These are phyloP conservation scores for Coleophora deauratella DNA, from an alignment of 2,888 invertebrate genomes.

Conservation along the genomic window DNA sequence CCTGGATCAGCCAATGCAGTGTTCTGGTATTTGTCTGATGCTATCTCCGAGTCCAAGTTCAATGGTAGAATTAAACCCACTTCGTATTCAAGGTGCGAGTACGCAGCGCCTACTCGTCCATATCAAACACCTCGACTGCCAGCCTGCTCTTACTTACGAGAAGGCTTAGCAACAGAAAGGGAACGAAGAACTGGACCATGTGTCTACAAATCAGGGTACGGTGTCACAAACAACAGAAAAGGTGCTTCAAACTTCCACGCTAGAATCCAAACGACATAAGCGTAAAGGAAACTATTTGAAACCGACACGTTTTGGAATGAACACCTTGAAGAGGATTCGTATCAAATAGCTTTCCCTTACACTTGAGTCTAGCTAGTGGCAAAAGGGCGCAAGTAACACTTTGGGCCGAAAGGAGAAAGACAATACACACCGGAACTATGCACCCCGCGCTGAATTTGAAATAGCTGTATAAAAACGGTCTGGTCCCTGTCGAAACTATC, in stretches of 20 bases:
- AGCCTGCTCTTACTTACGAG: constrained; percentile 33
- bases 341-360: constrained; percentile 73
- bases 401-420: constrained; percentile 49
- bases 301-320: constrained; percentile 47
- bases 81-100: constrained; percentile 54
- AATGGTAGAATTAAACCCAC: constrained; percentile 53
- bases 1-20: too few relatives aligned
- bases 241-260: constrained; percentile 34
- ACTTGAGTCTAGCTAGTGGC: constrained; percentile 35
- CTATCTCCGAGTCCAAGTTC: constrained; percentile 61
- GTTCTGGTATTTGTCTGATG: constrained; percentile 17
- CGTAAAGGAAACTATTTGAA: constrained; percentile 26
- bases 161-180: constrained; percentile 22
- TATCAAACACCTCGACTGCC: constrained; percentile 42
- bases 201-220: constrained; percentile 57
- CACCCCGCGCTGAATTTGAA: constrained; percentile 67
- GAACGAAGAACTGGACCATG: constrained; percentile 50
- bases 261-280: constrained; percentile 39
- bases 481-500: constrained; percentile 65
- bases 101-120: constrained; percentile 46
- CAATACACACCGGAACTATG: constrained; percentile 66
- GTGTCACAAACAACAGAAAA: constrained; percentile 73
- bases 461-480: constrained; percentile 72
- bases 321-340: constrained; percentile 47
- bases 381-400: constrained; percentile 52